A percentile compares a stretch with the other conserved stretches of the same genome.
phyloP scores from a whole-genome alignment of 1,140 invertebrate species.

The Cyclargus thomasi region DNA sequence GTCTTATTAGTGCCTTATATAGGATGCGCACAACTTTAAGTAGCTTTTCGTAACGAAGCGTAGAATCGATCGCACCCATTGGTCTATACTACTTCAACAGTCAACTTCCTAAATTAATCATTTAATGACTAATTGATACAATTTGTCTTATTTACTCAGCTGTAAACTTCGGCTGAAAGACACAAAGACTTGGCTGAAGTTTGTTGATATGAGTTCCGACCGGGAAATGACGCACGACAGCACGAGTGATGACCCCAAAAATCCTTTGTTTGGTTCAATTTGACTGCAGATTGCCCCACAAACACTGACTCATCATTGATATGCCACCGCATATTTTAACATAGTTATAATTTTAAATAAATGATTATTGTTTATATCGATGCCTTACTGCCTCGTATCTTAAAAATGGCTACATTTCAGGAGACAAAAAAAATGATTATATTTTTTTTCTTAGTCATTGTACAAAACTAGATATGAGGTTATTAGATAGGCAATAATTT shows the following conservation, averaged over 20 bases:
- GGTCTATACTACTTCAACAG: neutral
- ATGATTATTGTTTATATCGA: too few species aligned
- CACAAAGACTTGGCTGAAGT: neutral
- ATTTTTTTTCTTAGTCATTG: too few species aligned
- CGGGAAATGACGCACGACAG: constrained; percentile 55
- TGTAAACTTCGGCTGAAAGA: neutral
- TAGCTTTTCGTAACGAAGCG: too few species aligned
- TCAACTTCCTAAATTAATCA: neutral
- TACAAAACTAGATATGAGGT: too few species aligned
- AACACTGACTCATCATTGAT: constrained; percentile 48
- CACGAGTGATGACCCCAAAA: constrained; percentile 5
- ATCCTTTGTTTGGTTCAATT: constrained; percentile 7
- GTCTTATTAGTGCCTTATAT: too few species aligned
- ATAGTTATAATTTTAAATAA: too few species aligned
- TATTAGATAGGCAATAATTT: too few species aligned
- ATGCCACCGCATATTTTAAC: neutral
- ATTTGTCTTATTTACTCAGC: neutral
- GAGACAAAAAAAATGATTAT: too few species aligned
- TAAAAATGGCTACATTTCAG: too few species aligned
- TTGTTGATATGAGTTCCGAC: constrained; percentile 22
- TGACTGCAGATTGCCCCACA: constrained; percentile 41
- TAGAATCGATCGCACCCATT: too few species aligned
- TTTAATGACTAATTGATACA: neutral
- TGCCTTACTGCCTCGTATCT: too few species aligned
- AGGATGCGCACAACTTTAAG: too few species aligned